A percentile compares a stretch with the other conserved stretches of the same genome.
These are phyloP conservation scores for Phaedon cochleariae DNA, from an alignment of 2,888 invertebrate genomes.

Conservation along the genomic window DNA sequence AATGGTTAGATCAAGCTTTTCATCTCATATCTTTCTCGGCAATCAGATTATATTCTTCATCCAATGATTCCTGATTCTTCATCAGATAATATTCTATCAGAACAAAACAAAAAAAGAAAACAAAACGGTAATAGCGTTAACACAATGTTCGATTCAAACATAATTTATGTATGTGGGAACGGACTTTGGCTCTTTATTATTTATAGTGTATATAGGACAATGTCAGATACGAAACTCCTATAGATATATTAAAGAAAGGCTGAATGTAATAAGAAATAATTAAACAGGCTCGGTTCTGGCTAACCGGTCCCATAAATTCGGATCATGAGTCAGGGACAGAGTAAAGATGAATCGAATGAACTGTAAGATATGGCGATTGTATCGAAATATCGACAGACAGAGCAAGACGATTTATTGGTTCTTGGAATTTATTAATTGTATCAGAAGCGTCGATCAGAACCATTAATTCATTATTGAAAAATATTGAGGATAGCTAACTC, in stretches of 20 bases:
- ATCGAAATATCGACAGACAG: conserved; percentile 19
- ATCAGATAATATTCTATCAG: conserved; percentile 9
- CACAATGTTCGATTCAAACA: conserved; percentile 31
- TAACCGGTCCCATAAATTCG: conserved; percentile 45
- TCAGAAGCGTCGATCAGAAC: not conserved
- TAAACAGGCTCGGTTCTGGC: conserved; percentile 37
- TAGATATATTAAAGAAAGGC: conserved; percentile 40
- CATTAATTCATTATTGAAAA: not conserved
- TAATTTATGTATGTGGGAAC: conserved; percentile 40
- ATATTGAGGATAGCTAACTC: not conserved
- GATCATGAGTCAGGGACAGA: conserved; percentile 20
- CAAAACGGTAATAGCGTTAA: not conserved
- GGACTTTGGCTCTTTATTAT: conserved; percentile 25
- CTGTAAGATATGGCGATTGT: conserved; percentile 20
- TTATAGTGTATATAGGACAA: conserved; percentile 36
- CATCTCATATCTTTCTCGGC: not conserved
- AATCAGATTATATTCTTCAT: not conserved
- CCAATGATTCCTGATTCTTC: not conserved
- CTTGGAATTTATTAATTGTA: not conserved
- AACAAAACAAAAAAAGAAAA: conserved; percentile 16
- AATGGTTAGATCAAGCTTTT: not conserved
- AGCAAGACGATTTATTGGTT: conserved; percentile 10
- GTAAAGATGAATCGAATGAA: conserved; percentile 16
- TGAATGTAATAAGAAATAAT: conserved; percentile 39
- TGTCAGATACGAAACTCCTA: conserved; percentile 39